Conservation (phyloP, 2,888 invertebrate species). For the Eupithecia dodoneata region DNA sequence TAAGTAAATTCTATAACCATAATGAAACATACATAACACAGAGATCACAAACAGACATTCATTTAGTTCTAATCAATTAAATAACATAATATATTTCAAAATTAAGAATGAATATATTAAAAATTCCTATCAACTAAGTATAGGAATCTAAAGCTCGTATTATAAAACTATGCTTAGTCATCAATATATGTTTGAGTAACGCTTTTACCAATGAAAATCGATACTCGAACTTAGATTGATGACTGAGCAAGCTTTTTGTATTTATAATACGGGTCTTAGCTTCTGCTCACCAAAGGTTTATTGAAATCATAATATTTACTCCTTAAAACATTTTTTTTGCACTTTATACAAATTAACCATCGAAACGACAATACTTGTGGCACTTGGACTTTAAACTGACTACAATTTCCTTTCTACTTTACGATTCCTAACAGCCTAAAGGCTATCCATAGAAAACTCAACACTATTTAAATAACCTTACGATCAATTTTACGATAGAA, state of each 20-base stretch:
- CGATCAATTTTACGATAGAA: slow-evolving; percentile 12
- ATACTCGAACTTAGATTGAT: too few relatives aligned
- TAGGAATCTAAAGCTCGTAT: not conserved
- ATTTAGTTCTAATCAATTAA: slow-evolving; percentile 18
- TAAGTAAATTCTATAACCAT: slow-evolving; percentile 30
- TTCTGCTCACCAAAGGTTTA: slow-evolving; percentile 9
- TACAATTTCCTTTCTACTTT: slow-evolving; percentile 17
- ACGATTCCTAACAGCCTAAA: slow-evolving; percentile 17
- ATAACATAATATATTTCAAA: slow-evolving; percentile 21
- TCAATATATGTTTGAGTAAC: too few relatives aligned
- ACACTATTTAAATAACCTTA: slow-evolving; percentile 22
- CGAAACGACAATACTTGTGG: slow-evolving; percentile 33
- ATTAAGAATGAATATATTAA: slow-evolving; percentile 15
- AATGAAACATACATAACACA: slow-evolving; percentile 22
- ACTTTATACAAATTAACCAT: slow-evolving; percentile 15
- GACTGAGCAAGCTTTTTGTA: too few relatives aligned
- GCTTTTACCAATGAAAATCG: too few relatives aligned
- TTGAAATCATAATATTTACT: not conserved
- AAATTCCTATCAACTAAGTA: slow-evolving; percentile 7
- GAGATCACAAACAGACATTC: slow-evolving; percentile 35
- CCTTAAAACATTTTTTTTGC: slow-evolving; percentile 19
- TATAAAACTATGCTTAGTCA: too few relatives aligned
- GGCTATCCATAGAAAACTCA: slow-evolving; percentile 19
- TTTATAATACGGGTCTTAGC: too few relatives aligned
- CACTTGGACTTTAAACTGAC: slow-evolving; percentile 30